A percentile compares a stretch with the other conserved stretches of the same genome.
phyloP scores from a whole-genome alignment of 2,113 vertebrate genomes.

The Grallaria varia region DNA sequence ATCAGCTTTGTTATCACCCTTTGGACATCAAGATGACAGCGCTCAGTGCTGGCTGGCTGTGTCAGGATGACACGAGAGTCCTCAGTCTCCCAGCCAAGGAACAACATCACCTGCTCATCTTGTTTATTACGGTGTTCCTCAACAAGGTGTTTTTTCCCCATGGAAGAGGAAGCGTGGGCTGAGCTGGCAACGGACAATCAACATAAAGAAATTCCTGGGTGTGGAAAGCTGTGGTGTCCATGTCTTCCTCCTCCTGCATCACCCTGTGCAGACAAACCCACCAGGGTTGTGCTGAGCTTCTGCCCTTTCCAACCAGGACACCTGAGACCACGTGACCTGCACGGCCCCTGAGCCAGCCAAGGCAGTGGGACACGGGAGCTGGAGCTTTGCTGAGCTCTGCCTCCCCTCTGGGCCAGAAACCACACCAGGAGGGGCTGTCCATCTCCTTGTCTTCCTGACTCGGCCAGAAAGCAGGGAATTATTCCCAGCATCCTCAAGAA shows the following conservation, averaged over 20 bases:
- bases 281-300: background rate
- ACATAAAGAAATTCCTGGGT: background rate
- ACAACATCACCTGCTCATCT: background rate
- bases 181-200: background rate
- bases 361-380: background rate
- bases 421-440: background rate
- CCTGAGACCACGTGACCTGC: background rate
- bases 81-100: background rate
- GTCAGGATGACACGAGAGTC: too few relatives aligned
- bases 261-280: background rate
- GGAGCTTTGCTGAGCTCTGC: background rate
- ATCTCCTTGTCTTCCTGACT: background rate
- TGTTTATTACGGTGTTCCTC: accelerated
- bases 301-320: background rate
- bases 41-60: background rate
- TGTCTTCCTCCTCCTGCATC: background rate
- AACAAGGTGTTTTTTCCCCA: background rate
- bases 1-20: background rate
- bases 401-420: background rate
- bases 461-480: background rate
- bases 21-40: background rate
- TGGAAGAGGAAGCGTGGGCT: background rate
- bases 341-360: background rate
- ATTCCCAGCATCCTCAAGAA: background rate
- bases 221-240: background rate